Evolutionary conservation across 2,113 vertebrate species (phyloP).

Genomic region (Mormyrus lacerda): DNA sequence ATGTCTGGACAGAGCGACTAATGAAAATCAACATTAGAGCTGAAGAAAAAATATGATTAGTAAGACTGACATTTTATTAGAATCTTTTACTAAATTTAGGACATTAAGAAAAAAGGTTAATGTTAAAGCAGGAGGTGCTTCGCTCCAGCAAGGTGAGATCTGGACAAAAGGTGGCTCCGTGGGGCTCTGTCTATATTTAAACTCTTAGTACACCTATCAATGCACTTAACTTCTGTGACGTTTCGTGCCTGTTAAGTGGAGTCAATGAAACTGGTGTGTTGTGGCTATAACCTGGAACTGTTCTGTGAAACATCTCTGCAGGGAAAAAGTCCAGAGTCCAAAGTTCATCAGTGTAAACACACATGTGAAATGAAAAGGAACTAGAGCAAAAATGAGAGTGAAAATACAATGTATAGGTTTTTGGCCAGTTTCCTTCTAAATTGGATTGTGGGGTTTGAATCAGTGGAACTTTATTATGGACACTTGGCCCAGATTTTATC

Average conservation of each 20-base stretch:
- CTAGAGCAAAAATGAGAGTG: not conserved
- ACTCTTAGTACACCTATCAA: not conserved
- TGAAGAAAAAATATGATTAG: not conserved
- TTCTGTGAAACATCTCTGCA: not conserved
- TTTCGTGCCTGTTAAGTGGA: not conserved
- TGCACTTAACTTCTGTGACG: not conserved
- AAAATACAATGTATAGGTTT: not conserved
- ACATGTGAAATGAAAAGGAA: not conserved
- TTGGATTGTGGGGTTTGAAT: not conserved
- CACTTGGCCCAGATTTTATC: not conserved
- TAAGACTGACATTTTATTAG: not conserved
- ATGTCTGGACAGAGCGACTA: not conserved
- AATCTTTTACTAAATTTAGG: not conserved
- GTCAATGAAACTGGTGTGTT: not conserved
- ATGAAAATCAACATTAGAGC: not conserved
- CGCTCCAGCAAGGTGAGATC: not conserved
- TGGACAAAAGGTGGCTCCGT: not conserved
- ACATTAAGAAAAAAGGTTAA: not conserved
- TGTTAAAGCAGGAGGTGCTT: not conserved
- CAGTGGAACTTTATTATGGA: not conserved
- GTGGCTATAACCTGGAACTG: not conserved
- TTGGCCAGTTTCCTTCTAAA: not conserved
- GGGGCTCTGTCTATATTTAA: not conserved
- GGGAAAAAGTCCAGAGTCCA: not conserved
- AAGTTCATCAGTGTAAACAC: not conserved